A percentile compares a stretch with the other conserved stretches of the same genome.
Conservation (phyloP, 2,888 invertebrate species). For the Eristalis arbustorum region DNA sequence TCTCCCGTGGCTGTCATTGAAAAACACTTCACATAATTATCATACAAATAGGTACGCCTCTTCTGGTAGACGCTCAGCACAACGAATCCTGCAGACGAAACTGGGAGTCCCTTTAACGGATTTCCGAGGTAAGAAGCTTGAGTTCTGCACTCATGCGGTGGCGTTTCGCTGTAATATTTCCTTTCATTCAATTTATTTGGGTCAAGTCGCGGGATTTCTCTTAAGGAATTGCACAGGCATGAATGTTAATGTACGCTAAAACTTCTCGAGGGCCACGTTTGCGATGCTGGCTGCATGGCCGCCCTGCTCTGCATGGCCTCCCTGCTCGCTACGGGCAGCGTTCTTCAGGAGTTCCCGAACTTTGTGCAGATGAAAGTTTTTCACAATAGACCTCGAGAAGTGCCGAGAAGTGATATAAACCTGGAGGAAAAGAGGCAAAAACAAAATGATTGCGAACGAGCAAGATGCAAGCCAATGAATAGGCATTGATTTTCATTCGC, state of each 20-base stretch:
- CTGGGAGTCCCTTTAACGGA: slow-evolving; percentile 35
- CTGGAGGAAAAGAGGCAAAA: not conserved
- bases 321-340: slow-evolving; percentile 11
- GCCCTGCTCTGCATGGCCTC: not conserved
- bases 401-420: not conserved
- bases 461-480: slow-evolving; percentile 21
- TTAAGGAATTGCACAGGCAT: slow-evolving; percentile 55
- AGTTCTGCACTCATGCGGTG: slow-evolving; percentile 41
- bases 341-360: slow-evolving; percentile 61
- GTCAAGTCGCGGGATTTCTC: slow-evolving; percentile 62
- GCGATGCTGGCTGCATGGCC: not conserved
- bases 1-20: slow-evolving; percentile 45
- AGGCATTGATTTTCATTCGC: not conserved
- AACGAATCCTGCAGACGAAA: slow-evolving; percentile 21
- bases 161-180: slow-evolving; percentile 42
- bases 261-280: not conserved
- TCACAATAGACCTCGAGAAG: slow-evolving; percentile 40
- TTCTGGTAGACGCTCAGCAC: not conserved
- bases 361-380: slow-evolving; percentile 52
- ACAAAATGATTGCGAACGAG: not conserved
- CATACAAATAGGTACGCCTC: slow-evolving; percentile 38
- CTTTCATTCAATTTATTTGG: slow-evolving; percentile 60
- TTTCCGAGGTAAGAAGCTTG: slow-evolving; percentile 54
- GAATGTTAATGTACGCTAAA: slow-evolving; percentile 52
- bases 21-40: slow-evolving; percentile 64